Evolutionary conservation across 2,113 vertebrate species (phyloP), one percentile per base, ranked within the genome.

Genomic region (Neolamprologus caudopunctatus): DNA sequence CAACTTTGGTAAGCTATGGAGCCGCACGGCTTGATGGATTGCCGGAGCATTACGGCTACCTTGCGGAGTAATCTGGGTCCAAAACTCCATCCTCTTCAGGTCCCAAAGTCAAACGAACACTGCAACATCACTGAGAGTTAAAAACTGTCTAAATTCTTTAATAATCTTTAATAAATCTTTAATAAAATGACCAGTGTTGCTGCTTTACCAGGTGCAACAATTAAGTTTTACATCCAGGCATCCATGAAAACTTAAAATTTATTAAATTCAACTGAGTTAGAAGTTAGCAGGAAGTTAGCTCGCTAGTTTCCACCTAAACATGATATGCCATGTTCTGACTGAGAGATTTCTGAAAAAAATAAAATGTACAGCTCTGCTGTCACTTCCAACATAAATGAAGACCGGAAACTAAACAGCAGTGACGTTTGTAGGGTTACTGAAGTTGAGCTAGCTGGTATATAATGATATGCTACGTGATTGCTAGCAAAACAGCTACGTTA

Each of bases 31-130:
- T 26, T 57, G 21, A 26, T 26, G 21, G 54, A 55, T 55, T 55
- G 24, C 24, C 0, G 12, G 24, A 26, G 24, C 54, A 26, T 26
- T 55, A 55, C 0, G 4, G 54, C 54, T 55, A 26, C 12, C 21
- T 55, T 55, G 21, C 2, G 4, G 54, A 55, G 54, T 55, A 55
- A 55, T 26, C 21, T 26, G 3, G 21, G 1, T 14, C 54, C 21
- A 14, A 55, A 55, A 14, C 54, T 8, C 21, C 2, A 1, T 55
- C 1, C 1, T 0, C 12, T 57, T 57, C 12, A 57, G 24, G 24
- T 57, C 24, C 54, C 54, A 26, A 26, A 26, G 24, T 57, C 7
- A 57, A 57, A 57, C 7, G 1, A 57, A 57, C 54, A 57, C 12
- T 57, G 24, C 24, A 0, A 2, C 24, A 57, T 26, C 24, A 26